Conservation (phyloP, 53 echinoderm and acorn worm genomes). For the Antedon mediterranea region DNA sequence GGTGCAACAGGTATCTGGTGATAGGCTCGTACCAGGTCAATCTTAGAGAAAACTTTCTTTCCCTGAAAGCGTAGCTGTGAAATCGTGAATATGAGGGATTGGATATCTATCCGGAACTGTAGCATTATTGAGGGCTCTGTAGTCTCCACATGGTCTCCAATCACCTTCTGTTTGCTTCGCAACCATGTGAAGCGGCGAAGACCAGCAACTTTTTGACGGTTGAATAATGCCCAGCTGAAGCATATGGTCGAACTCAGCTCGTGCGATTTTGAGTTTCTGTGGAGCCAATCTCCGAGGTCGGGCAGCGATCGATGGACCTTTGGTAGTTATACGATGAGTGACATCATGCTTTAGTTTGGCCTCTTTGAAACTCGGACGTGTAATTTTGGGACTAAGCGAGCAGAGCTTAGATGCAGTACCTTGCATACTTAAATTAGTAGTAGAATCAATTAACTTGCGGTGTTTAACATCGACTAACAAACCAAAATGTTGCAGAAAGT, state of each 20-base stretch:
- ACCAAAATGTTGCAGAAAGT: background rate
- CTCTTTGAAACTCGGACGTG: background rate
- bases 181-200: slow-evolving; percentile 5
- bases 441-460: background rate
- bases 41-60: slow-evolving; percentile 19
- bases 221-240: slow-evolving; percentile 25
- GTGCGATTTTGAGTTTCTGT: slow-evolving; percentile 2
- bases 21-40: slow-evolving; percentile 21
- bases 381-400: background rate
- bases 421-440: background rate
- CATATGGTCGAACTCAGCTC: slow-evolving; percentile 34
- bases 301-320: slow-evolving; percentile 17
- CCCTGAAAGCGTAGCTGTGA: slow-evolving; percentile 12
- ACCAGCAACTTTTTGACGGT: slow-evolving; percentile 24
- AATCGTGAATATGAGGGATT: slow-evolving; percentile 38
- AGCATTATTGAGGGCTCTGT: slow-evolving; percentile 21
- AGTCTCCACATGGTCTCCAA: slow-evolving; percentile 17
- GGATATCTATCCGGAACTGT: slow-evolving; percentile 31
- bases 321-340: slow-evolving; percentile 30
- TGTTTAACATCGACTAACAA: background rate
- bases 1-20: slow-evolving; percentile 39
- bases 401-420: no score
- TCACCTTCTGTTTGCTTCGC: slow-evolving; percentile 11
- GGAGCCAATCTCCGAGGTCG: slow-evolving; percentile 20
- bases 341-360: slow-evolving; percentile 17